phyloP scores from a whole-genome alignment of 2,113 vertebrate genomes.

The Boleophthalmus pectinirostris region DNA sequence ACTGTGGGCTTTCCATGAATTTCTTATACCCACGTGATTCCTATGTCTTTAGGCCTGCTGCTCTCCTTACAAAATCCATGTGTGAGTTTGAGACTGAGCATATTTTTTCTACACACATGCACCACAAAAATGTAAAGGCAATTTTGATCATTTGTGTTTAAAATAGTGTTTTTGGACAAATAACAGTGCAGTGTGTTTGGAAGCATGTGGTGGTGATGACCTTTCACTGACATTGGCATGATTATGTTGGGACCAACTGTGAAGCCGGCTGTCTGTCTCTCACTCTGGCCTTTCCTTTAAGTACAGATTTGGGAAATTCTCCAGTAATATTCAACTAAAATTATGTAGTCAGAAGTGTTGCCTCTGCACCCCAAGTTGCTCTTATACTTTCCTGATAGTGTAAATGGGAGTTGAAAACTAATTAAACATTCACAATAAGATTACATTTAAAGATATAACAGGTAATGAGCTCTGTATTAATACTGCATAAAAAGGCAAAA shows the following conservation, averaged over 20 bases:
- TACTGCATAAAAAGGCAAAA: too few species aligned
- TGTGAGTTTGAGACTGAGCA: slow-evolving; percentile 9
- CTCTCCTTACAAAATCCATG: slow-evolving; percentile 17
- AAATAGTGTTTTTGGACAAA: neutral
- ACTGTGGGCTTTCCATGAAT: slow-evolving; percentile 36
- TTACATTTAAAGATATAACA: too few species aligned
- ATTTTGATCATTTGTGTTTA: slow-evolving; percentile 9
- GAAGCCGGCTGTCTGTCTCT: slow-evolving; percentile 71
- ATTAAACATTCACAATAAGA: too few species aligned
- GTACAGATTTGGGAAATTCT: slow-evolving; percentile 29
- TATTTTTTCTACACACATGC: slow-evolving; percentile 1
- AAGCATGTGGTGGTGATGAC: slow-evolving; percentile 69
- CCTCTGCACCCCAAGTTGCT: neutral
- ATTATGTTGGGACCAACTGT: slow-evolving; percentile 62
- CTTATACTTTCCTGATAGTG: too few species aligned
- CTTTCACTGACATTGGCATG: slow-evolving; percentile 70
- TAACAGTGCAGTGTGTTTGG: neutral
- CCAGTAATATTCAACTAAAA: slow-evolving; percentile 15
- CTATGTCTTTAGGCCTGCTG: slow-evolving; percentile 2
- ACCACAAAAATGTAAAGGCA: neutral
- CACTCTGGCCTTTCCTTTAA: slow-evolving; percentile 45
- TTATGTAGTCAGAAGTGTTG: neutral
- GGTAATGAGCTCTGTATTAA: too few species aligned
- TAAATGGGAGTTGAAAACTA: too few species aligned
- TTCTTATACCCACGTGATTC: slow-evolving; percentile 32